Evolutionary conservation across 2,113 vertebrate species (phyloP), one percentile per base, ranked within the genome.

Genomic region (Camelus dromedarius): DNA sequence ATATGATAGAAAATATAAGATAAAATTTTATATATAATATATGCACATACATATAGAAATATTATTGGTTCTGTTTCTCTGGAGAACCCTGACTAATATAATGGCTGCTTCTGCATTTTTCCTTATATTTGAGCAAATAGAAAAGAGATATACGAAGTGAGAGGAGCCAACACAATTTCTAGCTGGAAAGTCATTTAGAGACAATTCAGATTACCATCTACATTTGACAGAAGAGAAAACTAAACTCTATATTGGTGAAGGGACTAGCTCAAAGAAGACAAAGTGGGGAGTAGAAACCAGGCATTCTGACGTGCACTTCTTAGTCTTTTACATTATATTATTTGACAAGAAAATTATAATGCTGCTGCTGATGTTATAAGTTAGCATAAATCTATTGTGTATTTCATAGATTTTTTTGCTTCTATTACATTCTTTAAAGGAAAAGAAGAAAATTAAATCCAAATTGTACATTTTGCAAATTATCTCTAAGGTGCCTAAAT

Each of bases 381-480:
- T 85, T 76, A 70, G 15, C 28, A 76, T 88, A 76, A 96, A 93
- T 11, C 10, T 72, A n/a, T 70, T 22, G 35, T 76, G 8, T 64
- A 81, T 70, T 95, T 62, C 28, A 79, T 76, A 86, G 10, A 38
- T 80, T 64, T 58, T 60, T 26, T 42, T 58, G 3, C 42, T 85
- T 70, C 22, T 89, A 38, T 75, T 83, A 60, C 20, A 18, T 70
- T 81, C 7, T 94, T 82, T 91, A 73, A 90, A 66, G 30, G 26
- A 73, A 91, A 6, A 58, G 72, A 87, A 82, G 12, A 79, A 87
- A 77, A 83, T 19, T 82, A 9, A 46, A 66, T 64, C 20, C 15
- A 75, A 85, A 81, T 85, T 81, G 1, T n/a, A 70, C 8, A 85
- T 92, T 92, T 96, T 81, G 13, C 38, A 81, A 93, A 93, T 81